Base-by-base conservation (phyloP, 2,113 vertebrate genomes). In the Glaucomys volans region DNA sequence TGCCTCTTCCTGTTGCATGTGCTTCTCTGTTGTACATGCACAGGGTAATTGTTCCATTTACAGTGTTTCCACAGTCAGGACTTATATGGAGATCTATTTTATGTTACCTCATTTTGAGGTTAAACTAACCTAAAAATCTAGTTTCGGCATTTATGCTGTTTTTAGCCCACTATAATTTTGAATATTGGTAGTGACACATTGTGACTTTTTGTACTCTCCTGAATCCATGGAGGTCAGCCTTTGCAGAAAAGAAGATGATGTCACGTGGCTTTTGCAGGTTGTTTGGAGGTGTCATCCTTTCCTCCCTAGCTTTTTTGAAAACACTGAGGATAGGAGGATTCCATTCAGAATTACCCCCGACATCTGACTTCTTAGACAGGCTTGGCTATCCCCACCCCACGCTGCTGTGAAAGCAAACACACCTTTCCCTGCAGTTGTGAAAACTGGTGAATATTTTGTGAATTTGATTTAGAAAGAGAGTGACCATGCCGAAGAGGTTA, bases 91-190 rank as follows among this genome's bases (percentile, higher is more conserved):
- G 50, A 13, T 82, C 28, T 4, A 5, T 77, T 76, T 72, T 79
- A 24, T 87, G 81, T 81, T 28, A 44, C 82, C 37, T 96, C 62
- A 87, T 71, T 90, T 90, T 95, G 89, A 66, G 40, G 37, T 87
- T 52, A 67, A 67, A 69, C 32, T 83, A 80, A 40, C 62, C 54
- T 97, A 80, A 92, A 90, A 83, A 90, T 91, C 84, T 86, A 66
- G 47, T 92, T 84, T 82, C 74, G 74, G 16, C 40, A 74, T 69
- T 85, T 72, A 35, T 17, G 44, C 52, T 83, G 9, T 90, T 90
- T 91, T 89, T 96, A 54, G 42, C 26, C 71, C 71, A 62, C 12
- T 37, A 0, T 79, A 20, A 66, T 89, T 91, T 89, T 86, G n/a
- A 71, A 69, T 79, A 57, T 52, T 66, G 64, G 11, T 62, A 62